Percentiles rank a stretch among this genome's conserved stretches.
phyloP scores from a whole-genome alignment of 2,797 vertebrate species.

The Babyrousa celebensis region DNA sequence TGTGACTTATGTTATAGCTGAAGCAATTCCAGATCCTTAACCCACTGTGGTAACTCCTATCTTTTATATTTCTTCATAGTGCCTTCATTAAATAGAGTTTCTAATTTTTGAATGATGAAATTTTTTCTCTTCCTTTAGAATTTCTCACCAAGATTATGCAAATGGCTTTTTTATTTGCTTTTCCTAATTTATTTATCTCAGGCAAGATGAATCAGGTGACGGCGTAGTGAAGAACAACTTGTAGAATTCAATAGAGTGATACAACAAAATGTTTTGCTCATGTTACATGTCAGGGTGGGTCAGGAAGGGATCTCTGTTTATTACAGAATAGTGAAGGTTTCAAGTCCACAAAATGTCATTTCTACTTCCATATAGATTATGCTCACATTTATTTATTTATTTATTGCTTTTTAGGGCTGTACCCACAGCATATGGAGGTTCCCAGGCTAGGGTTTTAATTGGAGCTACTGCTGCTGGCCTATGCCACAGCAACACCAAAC shows the following conservation, averaged over 20 bases:
- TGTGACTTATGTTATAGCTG: too few species aligned
- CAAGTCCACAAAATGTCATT: neutral
- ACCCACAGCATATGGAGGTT: too few species aligned
- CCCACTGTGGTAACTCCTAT: too few species aligned
- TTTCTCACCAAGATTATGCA: neutral
- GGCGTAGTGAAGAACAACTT: neutral
- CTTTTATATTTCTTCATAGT: conserved; percentile 29
- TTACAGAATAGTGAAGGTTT: neutral
- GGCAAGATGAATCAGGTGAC: neutral
- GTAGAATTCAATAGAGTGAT: neutral
- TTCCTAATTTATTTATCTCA: neutral
- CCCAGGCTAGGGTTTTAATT: too few species aligned
- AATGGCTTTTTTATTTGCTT: neutral
- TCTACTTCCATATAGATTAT: neutral
- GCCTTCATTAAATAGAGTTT: neutral
- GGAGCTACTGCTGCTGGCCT: too few species aligned
- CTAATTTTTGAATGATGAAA: neutral
- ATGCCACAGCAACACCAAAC: too few species aligned
- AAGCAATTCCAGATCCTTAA: too few species aligned
- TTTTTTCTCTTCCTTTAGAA: neutral
- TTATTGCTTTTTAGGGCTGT: too few species aligned
- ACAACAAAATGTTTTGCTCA: neutral
- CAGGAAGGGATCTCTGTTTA: neutral
- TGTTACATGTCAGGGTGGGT: neutral
- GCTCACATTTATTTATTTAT: neutral